Base-by-base conservation (phyloP, 2,113 vertebrate species). In the Etheostoma spectabile region DNA sequence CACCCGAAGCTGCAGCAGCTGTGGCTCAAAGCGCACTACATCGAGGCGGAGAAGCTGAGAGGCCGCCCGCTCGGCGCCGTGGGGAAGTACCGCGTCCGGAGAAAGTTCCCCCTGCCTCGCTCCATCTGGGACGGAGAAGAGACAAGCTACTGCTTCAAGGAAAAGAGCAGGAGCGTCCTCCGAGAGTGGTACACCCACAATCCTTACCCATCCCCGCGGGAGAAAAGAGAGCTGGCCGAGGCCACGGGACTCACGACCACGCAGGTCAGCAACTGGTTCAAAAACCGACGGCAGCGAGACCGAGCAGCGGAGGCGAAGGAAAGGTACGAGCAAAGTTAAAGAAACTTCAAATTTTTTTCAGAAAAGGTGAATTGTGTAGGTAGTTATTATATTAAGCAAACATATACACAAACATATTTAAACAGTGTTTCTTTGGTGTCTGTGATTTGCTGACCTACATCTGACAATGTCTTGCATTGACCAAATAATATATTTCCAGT, bases 211-310 rank as follows among this genome's bases (percentile, higher is more conserved):
- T 98, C 97, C 35, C 97, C 97, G 53, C 95, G 97, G 67, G 97
- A 98, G 92, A 98, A 98, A 92, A 88, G 97, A 55, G 97, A 98
- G 89, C 94, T 98, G 89, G 96, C 97, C 30, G 97, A 98, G 90
- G 97, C 95, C 91, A 98, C 97, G 19, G 97, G 97, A 83, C 96
- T 98, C 89, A 98, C 97, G 85, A 98, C 97, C 80, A 98, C 97
- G 70, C 97, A 98, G 84, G 97, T 98, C 96, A 98, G 97, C 96
- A 98, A 98, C 96, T 97, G 97, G 97, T 98, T 97, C 93, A 98
- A 98, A 87, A 98, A 98, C 94, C 94, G 97, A 80, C 89, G 97
- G 82, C 97, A 98, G 92, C 92, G 97, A 24, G 97, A 98, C 93
- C 95, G 97, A 45, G 97, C 97, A 4, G 97, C 97, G 3, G 97